Base-by-base conservation (phyloP, 2,113 vertebrate genomes). In the Hiodon tergisus region DNA sequence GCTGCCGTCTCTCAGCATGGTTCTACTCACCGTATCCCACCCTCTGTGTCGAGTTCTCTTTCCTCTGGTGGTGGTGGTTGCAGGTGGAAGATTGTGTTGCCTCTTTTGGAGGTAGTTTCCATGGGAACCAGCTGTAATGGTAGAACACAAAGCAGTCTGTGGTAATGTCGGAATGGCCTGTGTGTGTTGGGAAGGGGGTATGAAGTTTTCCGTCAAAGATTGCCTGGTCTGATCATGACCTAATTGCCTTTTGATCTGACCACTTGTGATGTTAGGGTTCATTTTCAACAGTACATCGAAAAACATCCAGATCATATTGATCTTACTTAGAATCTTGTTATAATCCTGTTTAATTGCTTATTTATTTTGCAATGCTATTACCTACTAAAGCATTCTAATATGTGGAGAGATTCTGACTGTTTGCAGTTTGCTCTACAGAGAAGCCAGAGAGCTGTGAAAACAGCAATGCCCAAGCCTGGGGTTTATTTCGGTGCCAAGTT, bases 51-150 rank as follows among this genome's bases (percentile, higher is more conserved):
- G 31, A 9, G 14, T 8, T 16, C 63, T 57, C 73, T 50, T 55
- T n/a, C 46, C 46, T 11, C 31, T 54, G 7, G 46, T 54, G 17
- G 46, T 68, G 31, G 65, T 67, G 66, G 46, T 67, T 68, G 73
- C 53, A 68, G 73, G 73, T 75, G 72, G 72, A 61, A 65, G 72
- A 59, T 51, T 52, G 51, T 13, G 72, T 73, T 65, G 63, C 55
- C 65, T 68, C 58, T 68, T 75, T 75, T 51, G 54, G 73, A 62
- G 73, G 73, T 55, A 68, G 73, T 75, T 75, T 75, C 73, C 73
- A 75, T 75, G 73, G 73, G 65, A 75, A 75, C 73, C 65, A 75
- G 73, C 65, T 75, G 63, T 59, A 67, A 53, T 13, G 14, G 63
- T 75, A 51, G 54, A 75, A 55, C 73, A 51, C 9, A 53, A 58